A percentile compares a stretch with the other conserved stretches of the same genome.
Conservation (phyloP, 37 sponge, comb jelly and placozoan genomes). For the Chondrilla cf. caribensis region DNA sequence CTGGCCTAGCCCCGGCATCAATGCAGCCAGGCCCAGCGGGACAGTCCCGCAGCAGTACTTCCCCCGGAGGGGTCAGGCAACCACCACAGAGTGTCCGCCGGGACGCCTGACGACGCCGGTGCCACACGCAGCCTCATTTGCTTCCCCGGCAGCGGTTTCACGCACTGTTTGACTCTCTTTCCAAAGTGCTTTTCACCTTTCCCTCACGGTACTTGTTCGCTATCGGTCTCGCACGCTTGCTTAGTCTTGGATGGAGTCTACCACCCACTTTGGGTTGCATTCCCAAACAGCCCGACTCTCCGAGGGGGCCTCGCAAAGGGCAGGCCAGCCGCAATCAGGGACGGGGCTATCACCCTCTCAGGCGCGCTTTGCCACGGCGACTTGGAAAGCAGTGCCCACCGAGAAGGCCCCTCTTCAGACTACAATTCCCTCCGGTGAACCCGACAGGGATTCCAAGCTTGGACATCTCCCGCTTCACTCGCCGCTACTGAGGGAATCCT, state of each 20-base stretch:
- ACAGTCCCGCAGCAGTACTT: conserved; percentile 3
- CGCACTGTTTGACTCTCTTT: conserved; percentile 79
- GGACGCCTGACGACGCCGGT: not conserved
- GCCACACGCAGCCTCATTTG: conserved; percentile 25
- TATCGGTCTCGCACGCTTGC: conserved; percentile 60
- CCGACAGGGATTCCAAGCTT: conserved; percentile 64
- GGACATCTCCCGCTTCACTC: conserved; percentile 87
- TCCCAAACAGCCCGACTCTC: conserved; percentile 86
- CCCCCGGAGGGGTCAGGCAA: conserved; percentile 39
- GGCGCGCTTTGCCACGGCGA: conserved; percentile 68
- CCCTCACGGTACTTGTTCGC: conserved; percentile 71
- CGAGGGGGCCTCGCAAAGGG: conserved; percentile 28
- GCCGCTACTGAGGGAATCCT: conserved; percentile 90
- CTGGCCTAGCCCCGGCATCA: not conserved
- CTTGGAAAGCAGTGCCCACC: not conserved
- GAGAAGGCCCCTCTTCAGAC: conserved; percentile 7
- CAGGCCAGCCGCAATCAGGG: not conserved
- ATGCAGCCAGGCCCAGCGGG: not conserved
- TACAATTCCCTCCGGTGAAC: not conserved
- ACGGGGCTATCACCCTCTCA: conserved; percentile 85
- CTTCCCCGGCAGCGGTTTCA: conserved; percentile 74
- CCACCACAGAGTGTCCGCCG: not conserved
- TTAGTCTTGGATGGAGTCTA: conserved; percentile 71
- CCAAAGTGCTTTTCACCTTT: conserved; percentile 83
- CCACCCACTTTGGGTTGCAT: conserved; percentile 84